phyloP scores from a whole-genome alignment of 2,888 invertebrate species.

The Sphaerophoria rueppellii region DNA sequence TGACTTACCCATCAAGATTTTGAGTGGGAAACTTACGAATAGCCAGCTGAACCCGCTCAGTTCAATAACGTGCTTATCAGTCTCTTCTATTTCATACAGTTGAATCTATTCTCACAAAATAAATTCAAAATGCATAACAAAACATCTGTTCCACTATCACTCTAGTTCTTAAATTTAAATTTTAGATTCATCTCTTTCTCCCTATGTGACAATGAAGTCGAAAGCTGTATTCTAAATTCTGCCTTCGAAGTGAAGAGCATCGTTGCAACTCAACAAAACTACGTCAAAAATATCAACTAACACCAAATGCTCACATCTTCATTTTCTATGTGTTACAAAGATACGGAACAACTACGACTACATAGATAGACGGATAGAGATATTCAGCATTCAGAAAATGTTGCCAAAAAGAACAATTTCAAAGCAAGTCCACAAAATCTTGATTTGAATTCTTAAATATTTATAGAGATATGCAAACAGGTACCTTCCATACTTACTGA shows the following conservation, averaged over 20 bases:
- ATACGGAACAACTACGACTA: background rate
- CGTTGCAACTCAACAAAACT: constrained; percentile 9
- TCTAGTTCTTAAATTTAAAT: constrained; percentile 55
- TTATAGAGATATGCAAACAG: constrained; percentile 77
- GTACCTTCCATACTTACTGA: constrained; percentile 25
- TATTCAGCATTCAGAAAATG: constrained; percentile 38
- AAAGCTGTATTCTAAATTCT: background rate
- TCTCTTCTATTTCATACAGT: too few relatives aligned
- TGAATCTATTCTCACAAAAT: background rate
- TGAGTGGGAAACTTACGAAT: too few relatives aligned
- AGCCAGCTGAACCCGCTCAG: too few relatives aligned
- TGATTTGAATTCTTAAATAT: constrained; percentile 82
- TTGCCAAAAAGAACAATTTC: constrained; percentile 25
- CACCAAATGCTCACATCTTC: constrained; percentile 67
- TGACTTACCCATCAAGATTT: too few relatives aligned
- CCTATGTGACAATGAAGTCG: constrained; percentile 48
- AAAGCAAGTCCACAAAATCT: constrained; percentile 76
- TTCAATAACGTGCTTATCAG: too few relatives aligned
- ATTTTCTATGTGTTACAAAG: constrained; percentile 54
- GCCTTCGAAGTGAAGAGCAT: constrained; percentile 14
- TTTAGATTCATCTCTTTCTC: constrained; percentile 41
- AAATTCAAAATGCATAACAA: constrained; percentile 14
- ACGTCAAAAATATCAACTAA: constrained; percentile 59
- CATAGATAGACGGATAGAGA: constrained; percentile 4
- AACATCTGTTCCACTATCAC: constrained; percentile 32